Evolutionary conservation across 2,888 invertebrate genomes (phyloP).

Genomic region (Pristionchus maxplancki): DNA sequence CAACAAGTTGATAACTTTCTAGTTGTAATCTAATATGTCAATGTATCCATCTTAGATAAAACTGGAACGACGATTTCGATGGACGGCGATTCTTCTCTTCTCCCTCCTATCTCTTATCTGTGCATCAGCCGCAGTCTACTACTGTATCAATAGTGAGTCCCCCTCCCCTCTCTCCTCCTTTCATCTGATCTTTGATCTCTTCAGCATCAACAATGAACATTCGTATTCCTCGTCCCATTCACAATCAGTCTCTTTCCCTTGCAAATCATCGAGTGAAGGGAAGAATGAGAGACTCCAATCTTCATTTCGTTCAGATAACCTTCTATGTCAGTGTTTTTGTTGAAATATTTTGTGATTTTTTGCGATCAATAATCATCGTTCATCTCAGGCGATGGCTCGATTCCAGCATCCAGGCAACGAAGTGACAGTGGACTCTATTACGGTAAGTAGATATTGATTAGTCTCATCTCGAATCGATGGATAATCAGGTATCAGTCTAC

Average conservation of each 20-base stretch:
- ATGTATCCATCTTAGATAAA: not conserved
- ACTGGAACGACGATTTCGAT: conserved; percentile 12
- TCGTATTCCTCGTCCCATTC: conserved; percentile 8
- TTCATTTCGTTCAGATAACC: conserved; percentile 26
- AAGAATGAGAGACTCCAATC: conserved; percentile 3
- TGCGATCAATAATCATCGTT: not conserved
- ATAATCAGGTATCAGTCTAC: conserved; percentile 6
- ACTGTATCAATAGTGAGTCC: not conserved
- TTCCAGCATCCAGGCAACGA: conserved; percentile 20
- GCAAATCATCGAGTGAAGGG: not conserved
- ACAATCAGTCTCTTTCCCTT: conserved; percentile 6
- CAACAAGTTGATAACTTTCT: too few relatives aligned
- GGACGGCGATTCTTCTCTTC: not conserved
- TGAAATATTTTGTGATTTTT: not conserved
- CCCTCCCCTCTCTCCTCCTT: not conserved
- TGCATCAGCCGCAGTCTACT: not conserved
- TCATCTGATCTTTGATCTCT: conserved; percentile 15
- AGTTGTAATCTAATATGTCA: not conserved
- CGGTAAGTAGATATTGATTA: not conserved
- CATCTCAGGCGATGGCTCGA: conserved; percentile 27
- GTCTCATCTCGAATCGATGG: not conserved
- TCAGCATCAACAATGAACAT: not conserved
- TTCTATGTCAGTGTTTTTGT: conserved; percentile 5
- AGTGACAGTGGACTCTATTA: not conserved
- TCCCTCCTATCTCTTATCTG: not conserved